A percentile compares a stretch with the other conserved stretches of the same genome.
These are phyloP conservation scores for Mesocentrotus franciscanus DNA, from an alignment of 53 echinoderm and acorn worm species.

Conservation along the genomic window DNA sequence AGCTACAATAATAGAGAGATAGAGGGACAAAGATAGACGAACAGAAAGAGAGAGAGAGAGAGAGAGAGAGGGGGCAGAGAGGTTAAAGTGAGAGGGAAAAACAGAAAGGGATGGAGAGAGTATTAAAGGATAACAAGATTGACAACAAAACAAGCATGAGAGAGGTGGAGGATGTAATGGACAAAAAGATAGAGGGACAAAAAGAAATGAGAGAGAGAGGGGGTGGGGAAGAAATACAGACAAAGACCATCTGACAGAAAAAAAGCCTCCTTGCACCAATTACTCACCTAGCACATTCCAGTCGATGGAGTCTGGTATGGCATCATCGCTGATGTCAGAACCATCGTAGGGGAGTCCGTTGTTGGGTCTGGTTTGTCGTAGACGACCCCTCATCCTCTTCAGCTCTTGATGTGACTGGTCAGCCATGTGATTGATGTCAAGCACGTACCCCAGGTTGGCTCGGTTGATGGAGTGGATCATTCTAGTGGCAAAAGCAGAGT, in stretches of 20 bases:
- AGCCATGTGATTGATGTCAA: constrained; percentile 89
- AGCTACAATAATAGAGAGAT: too few species aligned
- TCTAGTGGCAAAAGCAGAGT: constrained; percentile 42
- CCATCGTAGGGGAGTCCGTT: constrained; percentile 77
- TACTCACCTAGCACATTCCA: constrained; percentile 85
- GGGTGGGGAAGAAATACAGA: too few species aligned
- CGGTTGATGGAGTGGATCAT: constrained; percentile 91
- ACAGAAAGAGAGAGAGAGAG: not conserved
- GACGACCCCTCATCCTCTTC: constrained; percentile 82
- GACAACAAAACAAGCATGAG: too few species aligned
- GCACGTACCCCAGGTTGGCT: constrained; percentile 72
- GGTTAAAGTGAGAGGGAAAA: too few species aligned
- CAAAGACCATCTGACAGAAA: not conserved
- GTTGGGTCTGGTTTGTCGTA: constrained; percentile 70
- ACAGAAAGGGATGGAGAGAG: not conserved
- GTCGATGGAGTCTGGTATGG: constrained; percentile 75
- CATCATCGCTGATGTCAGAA: constrained; percentile 44
- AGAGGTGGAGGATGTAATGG: too few species aligned
- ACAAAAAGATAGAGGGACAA: too few species aligned
- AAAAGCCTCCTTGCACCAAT: not conserved
- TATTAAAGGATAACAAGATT: not conserved
- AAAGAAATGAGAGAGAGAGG: not conserved
- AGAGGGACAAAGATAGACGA: not conserved
- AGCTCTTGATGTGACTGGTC: constrained; percentile 79
- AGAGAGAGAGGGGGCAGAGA: not conserved